Evolutionary conservation across 2,797 vertebrate genomes (phyloP), one percentile per base, ranked within the genome.

Genomic region (Lepilemur septentrionalis): DNA sequence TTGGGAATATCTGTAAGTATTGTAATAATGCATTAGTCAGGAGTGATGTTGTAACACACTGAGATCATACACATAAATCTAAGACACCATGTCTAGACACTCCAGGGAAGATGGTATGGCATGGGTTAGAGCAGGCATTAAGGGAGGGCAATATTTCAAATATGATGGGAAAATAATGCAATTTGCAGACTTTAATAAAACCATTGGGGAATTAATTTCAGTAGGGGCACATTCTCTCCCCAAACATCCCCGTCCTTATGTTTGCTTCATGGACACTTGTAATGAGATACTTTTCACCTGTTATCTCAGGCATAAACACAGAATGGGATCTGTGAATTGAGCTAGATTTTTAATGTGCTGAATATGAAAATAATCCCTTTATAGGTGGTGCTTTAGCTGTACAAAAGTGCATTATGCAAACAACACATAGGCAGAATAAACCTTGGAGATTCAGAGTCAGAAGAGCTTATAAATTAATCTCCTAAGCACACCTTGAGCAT

Each of bases 1-100:
- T 99, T 99, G 99, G 99, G 99, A 99, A 98, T 98, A 98, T 99
- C 99, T 99, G 98, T 99, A 99, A 99, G 99, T 99, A 99, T 98
- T 99, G 98, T 99, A 98, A 99, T 98, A 98, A 98, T 98, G 98
- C 98, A 98, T 98, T 98, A 98, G 98, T 98, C 98, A 98, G 98
- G 98, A 99, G 97, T 97, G 98, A 99, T 98, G 98, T 98, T 98
- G 98, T 98, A 98, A 99, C 99, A 99, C 98, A 98, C 99, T 99
- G 99, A 99, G 98, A 98, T 98, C 98, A 99, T 98, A 98, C 98
- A 99, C 98, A 99, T 99, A 98, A 98, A 98, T 98, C 98, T 98
- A 98, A 98, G 98, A 98, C 97, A 98, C 98, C 98, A 98, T 97
- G 98, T 98, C 98, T 98, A 98, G 98, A 98, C 98, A 98, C 99